Evolutionary conservation across 1,140 invertebrate species (phyloP), one percentile per base, ranked within the genome.

Genomic region (Diorhabda elongata): DNA sequence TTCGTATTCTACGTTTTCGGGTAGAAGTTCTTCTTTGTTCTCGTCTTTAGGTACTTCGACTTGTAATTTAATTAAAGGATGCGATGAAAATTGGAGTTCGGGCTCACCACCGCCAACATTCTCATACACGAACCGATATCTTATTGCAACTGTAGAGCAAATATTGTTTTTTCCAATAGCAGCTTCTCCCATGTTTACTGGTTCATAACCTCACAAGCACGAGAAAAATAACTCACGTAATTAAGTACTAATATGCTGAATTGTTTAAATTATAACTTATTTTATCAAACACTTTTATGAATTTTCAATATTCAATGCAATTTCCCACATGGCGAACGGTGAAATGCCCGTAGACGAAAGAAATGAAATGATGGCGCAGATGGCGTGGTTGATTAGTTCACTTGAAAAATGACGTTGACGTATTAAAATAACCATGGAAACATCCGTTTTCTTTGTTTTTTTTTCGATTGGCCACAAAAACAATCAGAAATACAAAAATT

Each of bases 1-100:
- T 74, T 94, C 92, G 71, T 90, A 87, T 11, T 85, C 81, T 65
- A 87, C 83, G 73, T 86, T 84, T 67, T 86, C 85, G 11, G 84
- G 79, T 75, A 87, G 85, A 70, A 88, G 84, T 68, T 87, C 85
- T 42, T 74, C 67, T 66, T 73, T 70, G 44, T 69, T 45, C 52
- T 72, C 60, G 8, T 58, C 58, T 45, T 68, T 67, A 26, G 74
- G 70, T 9, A 64, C 52, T 52, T 74, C 70, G 11, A 78, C 70
- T 75, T 81, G 73, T 5, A 77, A 69, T 68, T 74, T 68, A 41
- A 72, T 72, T 7, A 79, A 62, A 72, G 70, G 66, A 67, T 81
- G 78, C 3, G 75, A 72, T 58, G 74, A 47, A 71, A 78, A 81
- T 61, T 72, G 67, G 11, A 80, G 56, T 9, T 71, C 59, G 26